Conservation (phyloP, 2,888 invertebrate genomes). For the Tineola bisselliella region DNA sequence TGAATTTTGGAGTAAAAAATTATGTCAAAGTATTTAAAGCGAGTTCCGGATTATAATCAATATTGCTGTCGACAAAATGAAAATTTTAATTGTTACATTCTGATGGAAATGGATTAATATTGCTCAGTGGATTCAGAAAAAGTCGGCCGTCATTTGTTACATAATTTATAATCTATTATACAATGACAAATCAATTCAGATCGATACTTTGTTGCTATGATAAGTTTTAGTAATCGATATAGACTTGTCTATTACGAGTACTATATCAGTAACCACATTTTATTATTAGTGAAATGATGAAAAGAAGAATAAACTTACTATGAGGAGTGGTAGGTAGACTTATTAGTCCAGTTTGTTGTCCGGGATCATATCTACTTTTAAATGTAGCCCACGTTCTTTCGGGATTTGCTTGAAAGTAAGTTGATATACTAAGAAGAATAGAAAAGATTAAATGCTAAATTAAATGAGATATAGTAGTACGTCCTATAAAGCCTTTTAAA, state of each 20-base stretch:
- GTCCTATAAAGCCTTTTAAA: no score
- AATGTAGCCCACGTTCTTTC: no score
- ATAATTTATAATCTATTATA: neutral
- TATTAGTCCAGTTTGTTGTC: no score
- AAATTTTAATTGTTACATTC: neutral
- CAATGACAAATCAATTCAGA: neutral
- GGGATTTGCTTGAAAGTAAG: no score
- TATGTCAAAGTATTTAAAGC: neutral
- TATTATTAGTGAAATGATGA: no score
- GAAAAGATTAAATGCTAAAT: no score
- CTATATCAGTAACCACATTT: neutral
- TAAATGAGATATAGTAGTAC: no score
- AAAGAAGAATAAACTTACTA: no score
- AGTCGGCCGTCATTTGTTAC: neutral
- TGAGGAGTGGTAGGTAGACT: no score
- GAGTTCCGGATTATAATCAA: neutral
- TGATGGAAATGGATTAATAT: neutral
- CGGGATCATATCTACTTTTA: no score
- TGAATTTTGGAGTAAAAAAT: neutral
- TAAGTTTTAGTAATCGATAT: neutral
- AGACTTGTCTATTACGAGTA: neutral
- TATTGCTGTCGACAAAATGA: constrained; percentile 5
- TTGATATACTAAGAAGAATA: no score
- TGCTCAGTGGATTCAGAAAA: neutral
- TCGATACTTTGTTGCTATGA: neutral